Evolutionary conservation across 2,888 invertebrate species (phyloP).

Genomic region (Hydrotaea diabolus): DNA sequence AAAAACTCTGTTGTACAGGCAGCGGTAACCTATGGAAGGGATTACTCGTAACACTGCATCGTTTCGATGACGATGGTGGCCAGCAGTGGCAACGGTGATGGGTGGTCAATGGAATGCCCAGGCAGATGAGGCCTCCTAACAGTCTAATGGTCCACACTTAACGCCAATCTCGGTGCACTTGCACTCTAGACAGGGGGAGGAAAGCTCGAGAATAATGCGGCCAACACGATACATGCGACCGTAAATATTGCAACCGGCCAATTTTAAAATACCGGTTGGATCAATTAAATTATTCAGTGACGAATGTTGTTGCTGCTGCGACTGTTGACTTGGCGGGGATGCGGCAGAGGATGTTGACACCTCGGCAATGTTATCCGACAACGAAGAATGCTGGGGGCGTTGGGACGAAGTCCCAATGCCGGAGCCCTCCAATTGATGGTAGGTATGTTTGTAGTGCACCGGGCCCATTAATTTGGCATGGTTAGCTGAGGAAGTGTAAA

Average conservation of each 20-base stretch:
- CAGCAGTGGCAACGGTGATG: neutral
- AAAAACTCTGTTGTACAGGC: neutral
- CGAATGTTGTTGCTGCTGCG: slow-evolving; percentile 23
- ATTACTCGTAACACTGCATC: slow-evolving; percentile 14
- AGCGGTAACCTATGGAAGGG: slow-evolving; percentile 10
- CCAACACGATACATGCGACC: slow-evolving; percentile 93
- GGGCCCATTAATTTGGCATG: slow-evolving; percentile 70
- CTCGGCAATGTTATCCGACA: slow-evolving; percentile 44
- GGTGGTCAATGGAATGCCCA: too few species aligned
- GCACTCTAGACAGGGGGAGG: slow-evolving; percentile 91
- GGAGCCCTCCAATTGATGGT: slow-evolving; percentile 73
- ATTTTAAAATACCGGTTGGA: slow-evolving; percentile 84
- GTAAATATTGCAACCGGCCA: slow-evolving; percentile 94
- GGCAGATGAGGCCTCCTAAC: slow-evolving; percentile 76
- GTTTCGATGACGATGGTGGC: neutral
- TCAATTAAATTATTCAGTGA: slow-evolving; percentile 73
- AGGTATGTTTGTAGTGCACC: slow-evolving; percentile 71
- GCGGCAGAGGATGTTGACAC: slow-evolving; percentile 62
- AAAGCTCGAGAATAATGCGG: slow-evolving; percentile 90
- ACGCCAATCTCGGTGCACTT: slow-evolving; percentile 93
- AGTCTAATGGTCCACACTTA: slow-evolving; percentile 87
- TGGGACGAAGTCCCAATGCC: slow-evolving; percentile 60
- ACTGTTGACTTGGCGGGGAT: slow-evolving; percentile 12
- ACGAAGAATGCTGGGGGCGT: slow-evolving; percentile 29
- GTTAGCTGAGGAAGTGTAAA: slow-evolving; percentile 36